These are phyloP conservation scores for Lytechinus variegatus DNA, from an alignment of 35 echinoderm and acorn worm species.

Conservation along the genomic window DNA sequence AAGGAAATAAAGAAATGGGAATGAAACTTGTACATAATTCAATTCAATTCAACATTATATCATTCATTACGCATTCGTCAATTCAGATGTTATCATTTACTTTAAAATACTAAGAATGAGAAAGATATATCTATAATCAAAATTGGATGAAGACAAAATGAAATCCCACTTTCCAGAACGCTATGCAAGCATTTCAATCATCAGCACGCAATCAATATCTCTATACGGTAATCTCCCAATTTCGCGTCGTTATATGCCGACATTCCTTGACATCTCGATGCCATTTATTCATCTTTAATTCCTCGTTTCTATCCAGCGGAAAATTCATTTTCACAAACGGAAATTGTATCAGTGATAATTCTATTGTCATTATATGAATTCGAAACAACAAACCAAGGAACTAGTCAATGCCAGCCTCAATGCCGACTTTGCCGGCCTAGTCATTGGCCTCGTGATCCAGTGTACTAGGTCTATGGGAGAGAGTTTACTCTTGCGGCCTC, in stretches of 20 bases:
- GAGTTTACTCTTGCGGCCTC: no score
- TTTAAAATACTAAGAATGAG: background rate
- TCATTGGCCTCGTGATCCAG: no score
- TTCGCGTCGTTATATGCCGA: background rate
- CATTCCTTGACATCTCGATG: background rate
- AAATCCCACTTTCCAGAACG: background rate
- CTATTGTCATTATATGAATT: background rate
- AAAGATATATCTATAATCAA: background rate
- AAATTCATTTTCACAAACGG: background rate
- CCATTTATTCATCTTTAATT: background rate
- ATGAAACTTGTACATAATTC: no score
- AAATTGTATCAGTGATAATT: background rate
- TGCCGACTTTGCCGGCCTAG: no score
- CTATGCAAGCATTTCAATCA: background rate
- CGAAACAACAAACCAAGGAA: background rate
- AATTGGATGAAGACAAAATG: background rate
- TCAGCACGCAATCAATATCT: background rate
- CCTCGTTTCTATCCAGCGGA: background rate
- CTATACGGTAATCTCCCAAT: background rate
- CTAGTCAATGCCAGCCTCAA: no score
- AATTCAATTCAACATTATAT: no score
- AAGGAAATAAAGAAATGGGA: no score
- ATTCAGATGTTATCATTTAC: background rate
- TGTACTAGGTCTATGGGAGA: no score
- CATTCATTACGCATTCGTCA: no score